Percentiles rank a stretch among this genome's conserved stretches.
phyloP scores from a whole-genome alignment of 2,797 vertebrate genomes.

The Mormyrops boulengeri region DNA sequence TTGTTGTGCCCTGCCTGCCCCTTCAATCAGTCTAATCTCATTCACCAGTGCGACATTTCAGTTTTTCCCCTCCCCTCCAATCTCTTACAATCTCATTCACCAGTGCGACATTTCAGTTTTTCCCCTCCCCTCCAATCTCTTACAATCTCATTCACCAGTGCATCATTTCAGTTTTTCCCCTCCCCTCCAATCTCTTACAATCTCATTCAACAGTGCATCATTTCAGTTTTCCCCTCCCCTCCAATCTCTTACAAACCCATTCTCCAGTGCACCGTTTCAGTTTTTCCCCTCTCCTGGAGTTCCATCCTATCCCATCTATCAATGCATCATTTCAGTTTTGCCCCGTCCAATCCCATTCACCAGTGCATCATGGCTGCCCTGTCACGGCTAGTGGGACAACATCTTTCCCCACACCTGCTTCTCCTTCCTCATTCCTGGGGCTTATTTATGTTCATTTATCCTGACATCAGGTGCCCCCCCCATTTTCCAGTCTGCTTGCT shows the following conservation, averaged over 20 bases:
- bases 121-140: neutral
- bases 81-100: neutral
- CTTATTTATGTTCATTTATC: conserved; percentile 69
- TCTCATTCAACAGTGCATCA: conserved; percentile 18
- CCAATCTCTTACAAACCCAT: neutral
- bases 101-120: conserved; percentile 12
- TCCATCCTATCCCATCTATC: neutral
- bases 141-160: neutral
- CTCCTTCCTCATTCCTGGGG: conserved; percentile 40
- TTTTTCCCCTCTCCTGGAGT: neutral
- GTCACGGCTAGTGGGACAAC: conserved; percentile 4
- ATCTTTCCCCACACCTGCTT: conserved; percentile 35
- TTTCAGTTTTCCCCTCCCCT: neutral
- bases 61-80: neutral
- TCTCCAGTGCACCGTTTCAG: neutral
- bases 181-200: neutral
- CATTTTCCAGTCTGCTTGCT: conserved; percentile 52
- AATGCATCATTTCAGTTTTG: neutral
- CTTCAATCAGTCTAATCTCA: neutral
- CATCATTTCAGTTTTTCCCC: neutral
- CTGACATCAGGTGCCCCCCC: conserved; percentile 50
- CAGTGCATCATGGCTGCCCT: conserved; percentile 23
- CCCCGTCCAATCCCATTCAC: conserved; percentile 1
- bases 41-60: conserved; percentile 15
- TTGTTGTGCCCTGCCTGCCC: neutral